Conservation (phyloP, 2,888 invertebrate genomes). For the Polylopha cassiicola region DNA sequence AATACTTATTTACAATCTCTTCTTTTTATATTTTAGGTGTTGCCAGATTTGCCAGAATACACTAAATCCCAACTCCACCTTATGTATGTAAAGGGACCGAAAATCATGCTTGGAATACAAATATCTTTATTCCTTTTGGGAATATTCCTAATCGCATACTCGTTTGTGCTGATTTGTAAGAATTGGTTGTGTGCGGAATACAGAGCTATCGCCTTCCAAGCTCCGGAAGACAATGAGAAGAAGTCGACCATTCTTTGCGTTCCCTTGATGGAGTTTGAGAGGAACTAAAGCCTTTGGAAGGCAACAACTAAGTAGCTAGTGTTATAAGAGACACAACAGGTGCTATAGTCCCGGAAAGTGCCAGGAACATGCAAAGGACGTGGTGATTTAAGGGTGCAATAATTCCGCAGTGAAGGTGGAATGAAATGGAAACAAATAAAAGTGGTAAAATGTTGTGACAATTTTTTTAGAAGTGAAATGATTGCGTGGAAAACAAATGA, state of each 20-base stretch:
- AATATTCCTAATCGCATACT: slow-evolving; percentile 29
- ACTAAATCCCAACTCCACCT: slow-evolving; percentile 34
- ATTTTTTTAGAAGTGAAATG: no score
- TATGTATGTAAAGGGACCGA: slow-evolving; percentile 40
- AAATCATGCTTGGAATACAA: slow-evolving; percentile 32
- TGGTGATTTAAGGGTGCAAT: no score
- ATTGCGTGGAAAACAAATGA: no score
- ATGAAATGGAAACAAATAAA: no score
- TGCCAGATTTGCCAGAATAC: slow-evolving; percentile 41
- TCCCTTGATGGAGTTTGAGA: slow-evolving; percentile 16
- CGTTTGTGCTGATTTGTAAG: slow-evolving; percentile 27
- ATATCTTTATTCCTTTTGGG: slow-evolving; percentile 31
- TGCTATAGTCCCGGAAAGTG: no score
- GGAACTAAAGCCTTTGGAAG: neutral
- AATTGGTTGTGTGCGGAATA: slow-evolving; percentile 26
- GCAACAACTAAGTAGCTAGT: no score
- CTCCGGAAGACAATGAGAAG: slow-evolving; percentile 26
- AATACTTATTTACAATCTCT: neutral
- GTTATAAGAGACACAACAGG: no score
- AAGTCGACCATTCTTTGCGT: slow-evolving; percentile 17
- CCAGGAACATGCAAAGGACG: no score
- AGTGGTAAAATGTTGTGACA: no score
- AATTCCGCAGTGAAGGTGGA: no score
- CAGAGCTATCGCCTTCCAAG: slow-evolving; percentile 27
- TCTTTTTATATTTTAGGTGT: slow-evolving; percentile 39